Base-by-base conservation (phyloP, 2,797 vertebrate species). In the Ctenosaura bakeri region DNA sequence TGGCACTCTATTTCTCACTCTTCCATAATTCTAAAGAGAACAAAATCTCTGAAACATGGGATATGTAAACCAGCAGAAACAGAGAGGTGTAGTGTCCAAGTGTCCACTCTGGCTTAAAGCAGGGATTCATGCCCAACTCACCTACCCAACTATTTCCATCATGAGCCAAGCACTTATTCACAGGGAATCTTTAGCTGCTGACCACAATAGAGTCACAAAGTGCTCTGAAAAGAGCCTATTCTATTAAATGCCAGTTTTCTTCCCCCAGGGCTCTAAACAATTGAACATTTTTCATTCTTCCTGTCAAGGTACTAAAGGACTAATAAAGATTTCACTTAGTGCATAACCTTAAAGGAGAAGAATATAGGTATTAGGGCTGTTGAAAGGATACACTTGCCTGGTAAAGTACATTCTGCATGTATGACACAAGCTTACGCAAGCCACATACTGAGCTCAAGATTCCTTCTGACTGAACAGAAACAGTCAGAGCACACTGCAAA, bases 361-460 rank as follows among this genome's bases (percentile, higher is more conserved):
- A 86, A 91, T 85, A 87, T 64, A 91, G 85, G 89, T 91, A 94
- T 91, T 88, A 88, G 89, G 91, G 92, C 74, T 92, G 89, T 93
- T 94, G 94, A 92, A 94, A 64, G 87, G 59, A 94, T 93, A 94
- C 94, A 93, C 74, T 89, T 93, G 93, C 93, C 93, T 92, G 93
- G 85, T 94, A 94, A 95, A 95, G 94, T 94, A 89, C 90, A 82
- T 85, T 94, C 87, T 71, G 59, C 77, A 91, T 87, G 92, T 89
- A 91, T 92, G 92, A 94, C 91, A 91, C 54, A 90, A 87, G 52
- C 66, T 91, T 76, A 78, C 91, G 91, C 83, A 71, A 86, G 24
- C 54, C 35, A 86, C 13, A 24, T 52, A 91, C 78, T 90, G 90
- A 93, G 88, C 91, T 90, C 92, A 92, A 92, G 95, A 93, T 83